Percentiles rank a stretch among this genome's conserved stretches.
phyloP scores from a whole-genome alignment of 2,888 invertebrate species.

The Agonopterix heracliana region DNA sequence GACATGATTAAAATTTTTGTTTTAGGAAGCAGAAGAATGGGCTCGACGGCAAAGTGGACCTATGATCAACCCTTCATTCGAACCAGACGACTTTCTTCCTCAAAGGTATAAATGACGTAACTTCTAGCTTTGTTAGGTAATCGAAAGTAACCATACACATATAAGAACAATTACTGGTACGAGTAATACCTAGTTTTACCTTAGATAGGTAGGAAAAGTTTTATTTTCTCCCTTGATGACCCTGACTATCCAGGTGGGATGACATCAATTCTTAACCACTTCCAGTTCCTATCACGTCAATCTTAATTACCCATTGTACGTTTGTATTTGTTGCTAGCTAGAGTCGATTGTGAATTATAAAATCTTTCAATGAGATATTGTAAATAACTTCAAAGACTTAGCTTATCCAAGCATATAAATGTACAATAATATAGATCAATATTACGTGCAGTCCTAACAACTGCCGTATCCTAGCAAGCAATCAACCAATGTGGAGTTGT shows the following conservation, averaged over 20 bases:
- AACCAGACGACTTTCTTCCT: slow-evolving; percentile 65
- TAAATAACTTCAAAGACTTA: no score
- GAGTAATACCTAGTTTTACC: no score
- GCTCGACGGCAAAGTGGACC: slow-evolving; percentile 54
- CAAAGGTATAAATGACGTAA: slow-evolving; percentile 40
- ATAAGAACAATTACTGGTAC: no score
- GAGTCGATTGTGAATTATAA: background rate
- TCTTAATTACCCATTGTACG: slow-evolving; percentile 38
- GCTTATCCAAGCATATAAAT: background rate
- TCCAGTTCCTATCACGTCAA: slow-evolving; percentile 29
- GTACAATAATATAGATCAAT: background rate
- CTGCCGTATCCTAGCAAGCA: slow-evolving; percentile 39
- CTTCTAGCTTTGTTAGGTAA: background rate
- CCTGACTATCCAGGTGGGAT: background rate
- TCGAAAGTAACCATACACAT: no score
- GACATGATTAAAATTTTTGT: slow-evolving; percentile 5
- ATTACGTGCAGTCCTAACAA: slow-evolving; percentile 4
- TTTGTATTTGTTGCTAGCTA: slow-evolving; percentile 11
- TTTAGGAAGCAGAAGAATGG: slow-evolving; percentile 63
- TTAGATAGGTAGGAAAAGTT: no score
- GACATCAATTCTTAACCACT: background rate
- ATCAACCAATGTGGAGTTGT: background rate
- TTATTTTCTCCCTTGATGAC: no score
- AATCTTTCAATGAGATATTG: no score
- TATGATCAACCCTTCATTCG: slow-evolving; percentile 70